Base-by-base conservation (phyloP, 2,797 vertebrate genomes). In the Lophotriccus pileatus region DNA sequence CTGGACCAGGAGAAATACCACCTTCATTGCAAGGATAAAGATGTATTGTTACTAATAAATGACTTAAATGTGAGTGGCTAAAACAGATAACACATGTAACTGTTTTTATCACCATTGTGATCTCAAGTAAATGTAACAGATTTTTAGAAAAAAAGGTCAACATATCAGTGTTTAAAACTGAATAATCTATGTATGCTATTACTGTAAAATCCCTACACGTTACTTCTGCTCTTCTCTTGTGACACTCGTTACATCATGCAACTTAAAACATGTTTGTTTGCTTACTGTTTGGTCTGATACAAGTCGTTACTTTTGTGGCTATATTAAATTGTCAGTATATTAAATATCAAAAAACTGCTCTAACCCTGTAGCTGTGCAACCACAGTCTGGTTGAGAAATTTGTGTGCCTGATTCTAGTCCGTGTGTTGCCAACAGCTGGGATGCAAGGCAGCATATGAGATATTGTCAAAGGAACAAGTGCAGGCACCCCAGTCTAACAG, bases 111-210 rank as follows among this genome's bases (percentile, higher is more conserved):
- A 76, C 47, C 37, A 2, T 87, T 49, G 17, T 14, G 11, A 60
- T 77, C 68, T 92, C 32, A 64, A 92, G 52, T 60, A 92, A 94
- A 86, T 78, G 70, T 74, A 92, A 77, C 79, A 62, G 55, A 84
- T 86, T 86, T 91, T 83, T 91, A 96, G 87, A 12, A 64, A 75
- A 91, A 84, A 85, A 89, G 55, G 36, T 77, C 56, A 87, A 30
- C 67, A 6, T 75, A 60, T 89, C 90, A 96, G 81, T 83, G 49
- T 95, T 97, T 96, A 34, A 93, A 92, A 89, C 14, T 22, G 70
- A 89, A 9, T 78, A 47, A 68, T 70, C 24, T 79, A 73, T 86
- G 46, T 82, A 32, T 66, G 50, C 27, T 4, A 2, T 91, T 88
- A 52, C 50, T 90, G 25, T 94, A 81, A 74, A 79, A 84, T 36